phyloP scores from a whole-genome alignment of 2,888 invertebrate species.

The Drosophila lacicola region DNA sequence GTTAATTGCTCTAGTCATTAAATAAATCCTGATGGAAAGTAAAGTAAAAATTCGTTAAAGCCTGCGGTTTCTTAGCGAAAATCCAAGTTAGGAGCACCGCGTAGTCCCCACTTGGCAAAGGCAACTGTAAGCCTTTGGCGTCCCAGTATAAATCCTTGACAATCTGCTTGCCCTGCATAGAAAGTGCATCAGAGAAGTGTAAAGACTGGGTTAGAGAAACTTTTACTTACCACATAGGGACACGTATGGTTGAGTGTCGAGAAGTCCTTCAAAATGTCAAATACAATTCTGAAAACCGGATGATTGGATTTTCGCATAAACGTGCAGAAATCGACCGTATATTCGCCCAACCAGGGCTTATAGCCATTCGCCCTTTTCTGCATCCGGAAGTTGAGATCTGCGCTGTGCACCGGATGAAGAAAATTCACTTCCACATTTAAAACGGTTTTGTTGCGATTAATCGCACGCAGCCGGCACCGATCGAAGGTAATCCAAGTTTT shows the following conservation, averaged over 20 bases:
- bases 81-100: neutral
- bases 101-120: slow-evolving; percentile 12
- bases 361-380: slow-evolving; percentile 30
- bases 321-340: slow-evolving; percentile 8
- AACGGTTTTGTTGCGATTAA: slow-evolving; percentile 3
- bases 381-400: neutral
- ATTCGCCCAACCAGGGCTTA: slow-evolving; percentile 16
- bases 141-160: slow-evolving; percentile 23
- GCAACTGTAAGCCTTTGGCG: slow-evolving; percentile 1
- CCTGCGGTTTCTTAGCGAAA: neutral
- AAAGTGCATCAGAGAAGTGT: too few relatives aligned
- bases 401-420: too few relatives aligned
- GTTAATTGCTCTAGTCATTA: neutral
- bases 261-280: slow-evolving; percentile 3
- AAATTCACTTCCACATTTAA: slow-evolving; percentile 5
- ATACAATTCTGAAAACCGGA: slow-evolving; percentile 11
- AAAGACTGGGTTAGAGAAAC: too few relatives aligned
- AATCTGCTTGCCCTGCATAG: slow-evolving; percentile 20
- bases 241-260: slow-evolving; percentile 40
- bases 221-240: slow-evolving; percentile 30
- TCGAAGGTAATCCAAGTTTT: slow-evolving; percentile 17
- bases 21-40: slow-evolving; percentile 1
- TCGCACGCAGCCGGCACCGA: slow-evolving; percentile 15
- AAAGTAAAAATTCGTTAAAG: slow-evolving; percentile 1
- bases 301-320: slow-evolving; percentile 4